phyloP scores from a whole-genome alignment of 2,113 vertebrate genomes.

The Aspiorhynchus laticeps region DNA sequence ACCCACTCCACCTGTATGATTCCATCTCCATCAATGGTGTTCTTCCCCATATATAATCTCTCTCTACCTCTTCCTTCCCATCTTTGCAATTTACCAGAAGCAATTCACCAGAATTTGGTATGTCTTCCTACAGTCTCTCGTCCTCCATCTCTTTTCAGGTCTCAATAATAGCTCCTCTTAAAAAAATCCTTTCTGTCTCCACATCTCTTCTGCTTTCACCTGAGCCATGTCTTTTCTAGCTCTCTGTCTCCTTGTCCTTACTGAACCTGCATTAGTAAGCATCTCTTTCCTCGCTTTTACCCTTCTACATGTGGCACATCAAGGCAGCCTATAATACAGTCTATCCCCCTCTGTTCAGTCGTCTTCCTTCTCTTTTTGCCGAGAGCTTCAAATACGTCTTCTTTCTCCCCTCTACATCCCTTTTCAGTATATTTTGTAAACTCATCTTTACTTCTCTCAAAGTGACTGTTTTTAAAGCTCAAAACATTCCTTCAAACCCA shows the following conservation, averaged over 20 bases:
- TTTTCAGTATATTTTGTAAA: background rate
- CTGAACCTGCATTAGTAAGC: constrained; percentile 34
- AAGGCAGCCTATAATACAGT: constrained; percentile 28
- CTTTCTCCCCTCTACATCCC: background rate
- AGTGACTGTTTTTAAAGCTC: background rate
- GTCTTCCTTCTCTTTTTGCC: background rate
- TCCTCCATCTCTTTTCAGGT: constrained; percentile 7
- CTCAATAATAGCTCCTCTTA: background rate
- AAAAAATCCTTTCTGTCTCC: background rate
- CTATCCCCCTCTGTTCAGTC: background rate
- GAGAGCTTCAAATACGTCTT: background rate
- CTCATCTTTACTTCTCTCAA: background rate
- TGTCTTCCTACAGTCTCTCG: constrained; percentile 1
- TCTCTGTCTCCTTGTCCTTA: background rate
- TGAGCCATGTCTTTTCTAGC: background rate
- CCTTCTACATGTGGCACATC: constrained; percentile 14
- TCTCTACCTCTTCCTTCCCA: background rate
- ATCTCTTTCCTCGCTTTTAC: constrained; percentile 17
- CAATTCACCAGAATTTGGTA: constrained; percentile 23
- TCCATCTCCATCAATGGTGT: constrained; percentile 42
- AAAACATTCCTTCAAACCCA: background rate
- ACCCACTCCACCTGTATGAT: constrained; percentile 24
- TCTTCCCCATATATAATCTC: constrained; percentile 22
- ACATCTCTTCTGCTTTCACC: background rate
- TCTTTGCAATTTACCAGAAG: constrained; percentile 12